Evolutionary conservation across 2,888 invertebrate genomes (phyloP).

Genomic region (Drosophila mercatorum): DNA sequence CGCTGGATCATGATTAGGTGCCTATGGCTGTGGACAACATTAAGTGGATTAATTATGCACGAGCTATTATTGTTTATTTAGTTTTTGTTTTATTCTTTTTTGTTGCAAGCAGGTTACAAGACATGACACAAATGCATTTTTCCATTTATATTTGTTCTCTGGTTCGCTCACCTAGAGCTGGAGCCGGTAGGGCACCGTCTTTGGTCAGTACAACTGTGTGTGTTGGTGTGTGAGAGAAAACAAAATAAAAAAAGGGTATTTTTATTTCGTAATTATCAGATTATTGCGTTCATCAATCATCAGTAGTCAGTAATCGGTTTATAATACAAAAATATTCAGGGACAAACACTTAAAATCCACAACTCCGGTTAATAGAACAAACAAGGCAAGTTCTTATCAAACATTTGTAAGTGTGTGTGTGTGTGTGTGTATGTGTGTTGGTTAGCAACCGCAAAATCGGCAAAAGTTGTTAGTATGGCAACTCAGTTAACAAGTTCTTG

Average conservation of each 20-base stretch:
- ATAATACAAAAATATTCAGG: constrained; percentile 21
- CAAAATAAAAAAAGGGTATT: constrained; percentile 54
- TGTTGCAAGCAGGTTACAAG: constrained; percentile 49
- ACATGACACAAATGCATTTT: constrained; percentile 45
- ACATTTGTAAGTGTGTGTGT: constrained; percentile 10
- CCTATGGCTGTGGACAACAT: constrained; percentile 46
- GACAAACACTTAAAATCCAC: constrained; percentile 41
- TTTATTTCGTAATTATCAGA: constrained; percentile 43
- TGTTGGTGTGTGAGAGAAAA: constrained; percentile 75
- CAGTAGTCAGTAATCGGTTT: constrained; percentile 5
- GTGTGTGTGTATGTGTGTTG: not conserved
- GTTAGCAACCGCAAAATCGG: constrained; percentile 67
- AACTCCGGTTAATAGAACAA: constrained; percentile 43
- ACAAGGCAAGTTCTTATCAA: constrained; percentile 32
- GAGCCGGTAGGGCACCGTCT: constrained; percentile 85
- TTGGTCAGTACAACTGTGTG: constrained; percentile 84
- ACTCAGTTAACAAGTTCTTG: constrained; percentile 64
- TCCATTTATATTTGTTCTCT: constrained; percentile 54
- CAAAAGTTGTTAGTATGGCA: constrained; percentile 54
- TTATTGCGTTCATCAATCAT: constrained; percentile 43
- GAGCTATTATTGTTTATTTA: constrained; percentile 10
- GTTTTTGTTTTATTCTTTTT: constrained; percentile 1
- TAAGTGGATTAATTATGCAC: constrained; percentile 29
- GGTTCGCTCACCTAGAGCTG: constrained; percentile 85
- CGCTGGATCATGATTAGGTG: constrained; percentile 25